These are phyloP conservation scores for Pocillopora damicornis DNA, from an alignment of 64 coral and sea anemone species.

Conservation along the genomic window DNA sequence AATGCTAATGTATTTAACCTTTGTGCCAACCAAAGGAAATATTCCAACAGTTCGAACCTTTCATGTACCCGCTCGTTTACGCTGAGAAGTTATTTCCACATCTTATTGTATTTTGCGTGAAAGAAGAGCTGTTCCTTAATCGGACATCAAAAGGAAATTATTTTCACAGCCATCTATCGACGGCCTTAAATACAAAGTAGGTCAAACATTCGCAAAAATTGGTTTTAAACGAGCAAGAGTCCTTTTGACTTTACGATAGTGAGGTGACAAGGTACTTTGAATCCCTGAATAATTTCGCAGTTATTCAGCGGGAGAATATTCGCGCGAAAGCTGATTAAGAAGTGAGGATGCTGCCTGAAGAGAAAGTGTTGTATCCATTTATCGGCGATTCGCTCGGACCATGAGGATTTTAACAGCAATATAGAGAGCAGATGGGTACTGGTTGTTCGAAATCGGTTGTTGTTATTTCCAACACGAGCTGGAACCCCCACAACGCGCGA, in stretches of 20 bases:
- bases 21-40: neutral
- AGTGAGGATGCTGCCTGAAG: neutral
- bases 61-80: neutral
- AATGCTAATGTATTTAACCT: conserved; percentile 12
- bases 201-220: neutral
- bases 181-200: neutral
- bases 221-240: neutral
- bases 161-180: neutral
- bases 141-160: conserved; percentile 11
- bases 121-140: neutral
- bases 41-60: neutral
- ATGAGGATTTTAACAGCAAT: neutral
- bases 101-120: neutral
- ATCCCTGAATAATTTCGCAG: neutral
- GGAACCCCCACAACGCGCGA: neutral
- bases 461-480: neutral
- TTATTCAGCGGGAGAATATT: neutral
- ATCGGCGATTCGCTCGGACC: neutral
- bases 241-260: neutral
- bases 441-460: conserved; percentile 23
- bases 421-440: conserved; percentile 16
- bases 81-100: neutral
- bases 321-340: neutral
- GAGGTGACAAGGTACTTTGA: neutral
- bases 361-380: neutral